Evolutionary conservation across 1,140 invertebrate genomes (phyloP), one percentile per base, ranked within the genome.

Genomic region (Brachionus koreanus): DNA sequence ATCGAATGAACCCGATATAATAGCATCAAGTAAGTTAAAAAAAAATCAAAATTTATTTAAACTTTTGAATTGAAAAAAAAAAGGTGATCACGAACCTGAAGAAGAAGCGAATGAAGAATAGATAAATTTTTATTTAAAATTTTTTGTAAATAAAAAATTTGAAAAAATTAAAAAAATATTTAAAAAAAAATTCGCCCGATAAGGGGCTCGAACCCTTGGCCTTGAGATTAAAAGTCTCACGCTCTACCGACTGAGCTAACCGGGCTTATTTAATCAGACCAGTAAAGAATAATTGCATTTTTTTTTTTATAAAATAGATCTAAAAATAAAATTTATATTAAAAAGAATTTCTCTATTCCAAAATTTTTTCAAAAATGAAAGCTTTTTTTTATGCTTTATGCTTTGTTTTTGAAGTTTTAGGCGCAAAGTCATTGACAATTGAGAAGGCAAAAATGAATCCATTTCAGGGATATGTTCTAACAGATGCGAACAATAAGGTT

Each of bases 381-480:
- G 6, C 19, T 16, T 5, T 23, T 57, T 57, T 57, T 23, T 57
- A 25, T 57, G 1, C 9, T 57, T 25, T 52, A 3, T 52, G 16
- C 49, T 19, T 52, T 3, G 0, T 57, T 57, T 57, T 57, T 19
- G 19, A 0, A 57, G 49, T 16, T 25, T 57, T 57, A 19, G 9
- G 2, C 19, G 49, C 49, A n/a, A 39, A 39, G 12, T 69, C 65
- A 42, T 37, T 69, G 9, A 37, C 65, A n/a, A 39, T 69, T 16
- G 65, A 42, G 19, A 69, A 46, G 25, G 69, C 69, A 4, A 74
- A 23, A 46, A 74, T 19, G 39, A 61, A 57, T 52, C 49, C 76
- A 33, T 61, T n/a, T 5, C n/a, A 79, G 42, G 49, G 19, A 13
- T 79, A 79, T 61, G 76, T 79, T 16, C 25, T 79, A 19, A 79